Evolutionary conservation across 2,113 vertebrate genomes (phyloP).

Genomic region (Leptobrachium ailaonicum): DNA sequence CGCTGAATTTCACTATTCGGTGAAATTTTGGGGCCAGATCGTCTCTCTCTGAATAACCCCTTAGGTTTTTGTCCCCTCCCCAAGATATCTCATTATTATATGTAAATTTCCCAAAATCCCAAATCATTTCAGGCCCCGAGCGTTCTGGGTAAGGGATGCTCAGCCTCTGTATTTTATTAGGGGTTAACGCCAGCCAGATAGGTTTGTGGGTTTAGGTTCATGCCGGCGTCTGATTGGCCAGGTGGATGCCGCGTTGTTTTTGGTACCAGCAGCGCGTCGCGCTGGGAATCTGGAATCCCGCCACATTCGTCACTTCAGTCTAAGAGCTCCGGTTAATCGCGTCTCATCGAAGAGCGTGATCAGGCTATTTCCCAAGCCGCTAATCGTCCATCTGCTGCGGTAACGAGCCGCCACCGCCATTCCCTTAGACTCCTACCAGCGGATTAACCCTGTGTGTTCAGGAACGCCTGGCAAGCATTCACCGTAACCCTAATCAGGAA

Average conservation of each 20-base stretch:
- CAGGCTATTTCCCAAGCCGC: not conserved
- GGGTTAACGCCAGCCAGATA: not conserved
- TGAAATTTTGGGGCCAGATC: no score
- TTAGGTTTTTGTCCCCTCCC: no score
- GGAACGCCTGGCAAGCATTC: slow-evolving; percentile 16
- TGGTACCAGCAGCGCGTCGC: not conserved
- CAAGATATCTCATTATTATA: no score
- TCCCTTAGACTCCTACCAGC: slow-evolving; percentile 11
- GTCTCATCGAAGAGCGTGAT: not conserved
- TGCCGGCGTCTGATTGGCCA: not conserved
- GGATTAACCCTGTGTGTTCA: slow-evolving; percentile 16
- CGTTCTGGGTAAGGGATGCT: no score
- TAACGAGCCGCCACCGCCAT: not conserved
- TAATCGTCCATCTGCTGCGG: slow-evolving; percentile 38
- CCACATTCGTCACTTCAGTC: not conserved
- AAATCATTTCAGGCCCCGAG: no score
- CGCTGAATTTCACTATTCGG: no score
- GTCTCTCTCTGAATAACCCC: no score
- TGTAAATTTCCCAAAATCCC: no score
- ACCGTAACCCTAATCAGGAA: slow-evolving; percentile 6
- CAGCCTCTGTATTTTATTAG: not conserved
- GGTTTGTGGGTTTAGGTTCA: not conserved
- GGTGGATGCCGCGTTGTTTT: not conserved
- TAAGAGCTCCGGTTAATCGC: not conserved
- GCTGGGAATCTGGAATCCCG: not conserved